These are phyloP conservation scores for Aleadryas rufinucha DNA, from an alignment of 2,113 vertebrate genomes.

Conservation along the genomic window DNA sequence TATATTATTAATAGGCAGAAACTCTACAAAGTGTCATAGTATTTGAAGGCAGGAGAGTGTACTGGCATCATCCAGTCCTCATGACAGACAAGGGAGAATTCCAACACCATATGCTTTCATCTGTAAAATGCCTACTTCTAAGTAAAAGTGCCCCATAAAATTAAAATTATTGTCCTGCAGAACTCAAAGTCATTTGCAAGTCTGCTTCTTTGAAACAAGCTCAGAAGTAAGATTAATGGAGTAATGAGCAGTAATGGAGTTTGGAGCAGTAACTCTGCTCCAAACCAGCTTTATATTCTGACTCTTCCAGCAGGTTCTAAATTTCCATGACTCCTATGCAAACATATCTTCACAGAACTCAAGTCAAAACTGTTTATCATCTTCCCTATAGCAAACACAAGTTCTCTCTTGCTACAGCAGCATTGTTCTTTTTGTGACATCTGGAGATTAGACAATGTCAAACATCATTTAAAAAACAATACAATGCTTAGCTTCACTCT, in stretches of 20 bases:
- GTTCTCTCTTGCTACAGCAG: background rate
- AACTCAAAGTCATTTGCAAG: slow-evolving; percentile 31
- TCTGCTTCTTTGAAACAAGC: background rate
- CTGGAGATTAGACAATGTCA: background rate
- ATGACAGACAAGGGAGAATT: background rate
- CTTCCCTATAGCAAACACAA: background rate
- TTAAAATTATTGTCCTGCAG: slow-evolving; percentile 1
- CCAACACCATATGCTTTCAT: slow-evolving; percentile 11
- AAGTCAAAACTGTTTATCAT: background rate
- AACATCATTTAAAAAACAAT: background rate
- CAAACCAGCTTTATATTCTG: background rate
- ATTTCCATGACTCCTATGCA: background rate
- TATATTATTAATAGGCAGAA: background rate
- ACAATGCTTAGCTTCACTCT: background rate
- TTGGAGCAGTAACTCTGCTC: background rate
- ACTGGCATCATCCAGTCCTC: background rate
- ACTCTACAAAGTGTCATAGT: background rate
- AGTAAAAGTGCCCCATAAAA: slow-evolving; percentile 3
- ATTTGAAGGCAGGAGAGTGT: background rate
- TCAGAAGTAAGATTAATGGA: slow-evolving; percentile 23
- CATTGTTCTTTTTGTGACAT: background rate
- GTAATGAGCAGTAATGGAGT: too few relatives aligned
- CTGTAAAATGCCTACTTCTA: background rate
- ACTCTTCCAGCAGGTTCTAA: background rate
- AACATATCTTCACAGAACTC: background rate